These are phyloP conservation scores for Ricordea florida DNA, from an alignment of 92 coral and sea anemone genomes.

Conservation along the genomic window DNA sequence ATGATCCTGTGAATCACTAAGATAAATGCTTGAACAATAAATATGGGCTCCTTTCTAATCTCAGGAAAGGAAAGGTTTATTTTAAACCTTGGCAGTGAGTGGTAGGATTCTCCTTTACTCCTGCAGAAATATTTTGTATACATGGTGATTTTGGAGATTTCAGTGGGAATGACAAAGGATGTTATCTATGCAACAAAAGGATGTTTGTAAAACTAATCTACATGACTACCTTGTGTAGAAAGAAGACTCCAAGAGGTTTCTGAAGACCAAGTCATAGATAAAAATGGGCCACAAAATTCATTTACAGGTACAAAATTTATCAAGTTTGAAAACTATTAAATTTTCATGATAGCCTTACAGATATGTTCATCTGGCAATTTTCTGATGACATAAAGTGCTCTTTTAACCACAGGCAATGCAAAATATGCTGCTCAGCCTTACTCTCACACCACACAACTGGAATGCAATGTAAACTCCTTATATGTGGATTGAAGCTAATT, in stretches of 20 bases:
- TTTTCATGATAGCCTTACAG: not conserved
- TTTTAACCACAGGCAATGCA: not conserved
- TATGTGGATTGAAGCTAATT: too few relatives aligned
- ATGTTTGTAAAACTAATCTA: too few relatives aligned
- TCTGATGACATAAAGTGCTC: not conserved
- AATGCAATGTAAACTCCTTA: not conserved
- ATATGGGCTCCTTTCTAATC: not conserved
- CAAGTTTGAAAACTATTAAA: too few relatives aligned
- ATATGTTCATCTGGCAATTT: not conserved
- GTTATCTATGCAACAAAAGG: too few relatives aligned
- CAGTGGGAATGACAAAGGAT: too few relatives aligned
- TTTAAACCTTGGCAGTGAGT: not conserved
- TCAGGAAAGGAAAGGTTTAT: not conserved
- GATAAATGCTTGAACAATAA: not conserved
- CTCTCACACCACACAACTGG: conserved; percentile 2
- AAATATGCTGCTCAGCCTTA: too few relatives aligned
- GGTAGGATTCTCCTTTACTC: not conserved
- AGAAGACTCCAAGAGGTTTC: too few relatives aligned
- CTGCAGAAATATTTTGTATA: not conserved
- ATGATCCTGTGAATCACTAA: not conserved
- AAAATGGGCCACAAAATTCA: not conserved
- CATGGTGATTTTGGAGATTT: too few relatives aligned
- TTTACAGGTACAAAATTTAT: not conserved
- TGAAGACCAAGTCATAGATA: too few relatives aligned
- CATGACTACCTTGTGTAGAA: too few relatives aligned